Base-by-base conservation (phyloP, 2,797 vertebrate species). In the Melanotaenia boesemani region DNA sequence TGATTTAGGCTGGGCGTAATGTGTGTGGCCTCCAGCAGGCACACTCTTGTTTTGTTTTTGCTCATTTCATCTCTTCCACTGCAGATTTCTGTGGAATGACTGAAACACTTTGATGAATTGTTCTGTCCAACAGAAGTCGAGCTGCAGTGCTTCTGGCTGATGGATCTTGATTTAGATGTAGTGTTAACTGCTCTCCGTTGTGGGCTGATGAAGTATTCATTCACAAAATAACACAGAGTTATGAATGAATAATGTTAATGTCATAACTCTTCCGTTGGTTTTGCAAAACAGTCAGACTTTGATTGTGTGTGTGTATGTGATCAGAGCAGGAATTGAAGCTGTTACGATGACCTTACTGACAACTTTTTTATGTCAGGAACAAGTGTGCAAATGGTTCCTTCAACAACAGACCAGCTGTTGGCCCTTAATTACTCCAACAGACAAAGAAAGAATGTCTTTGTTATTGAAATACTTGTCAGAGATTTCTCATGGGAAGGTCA, bases 1-100 rank as follows among this genome's bases (percentile, higher is more conserved):
- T 84, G 81, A 90, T 89, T 89, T 90, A 80, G 24, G 39, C 82
- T 62, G 80, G 66, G 77, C 67, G 83, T 72, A 74, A 66, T 10
- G 81, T 58, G 77, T 58, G 28, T 55, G 80, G 64, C 82, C 79
- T 74, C 56, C 54, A 63, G 79, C 80, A 70, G 76, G 12, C 77
- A 54, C 64, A 37, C 70, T 78, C 32, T n/a, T 18, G 72, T 78
- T 82, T 67, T 54, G 65, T 77, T 75, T 34, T 62, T 79, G 77
- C 67, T 83, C 76, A 62, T 86, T 81, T 60, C 62, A 79, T 83
- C 73, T 84, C 77, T 71, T 61, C 59, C 60, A 34, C 46, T 15
- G 5, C 66, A 54, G 74, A 73, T 82, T 74, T 79, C 74, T n/a
- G 18, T 15, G 62, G 58, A 78, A 69, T 20, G 63, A 77, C 67